Evolutionary conservation across 1,140 invertebrate genomes (phyloP).

Genomic region (Eupeodes corollae): DNA sequence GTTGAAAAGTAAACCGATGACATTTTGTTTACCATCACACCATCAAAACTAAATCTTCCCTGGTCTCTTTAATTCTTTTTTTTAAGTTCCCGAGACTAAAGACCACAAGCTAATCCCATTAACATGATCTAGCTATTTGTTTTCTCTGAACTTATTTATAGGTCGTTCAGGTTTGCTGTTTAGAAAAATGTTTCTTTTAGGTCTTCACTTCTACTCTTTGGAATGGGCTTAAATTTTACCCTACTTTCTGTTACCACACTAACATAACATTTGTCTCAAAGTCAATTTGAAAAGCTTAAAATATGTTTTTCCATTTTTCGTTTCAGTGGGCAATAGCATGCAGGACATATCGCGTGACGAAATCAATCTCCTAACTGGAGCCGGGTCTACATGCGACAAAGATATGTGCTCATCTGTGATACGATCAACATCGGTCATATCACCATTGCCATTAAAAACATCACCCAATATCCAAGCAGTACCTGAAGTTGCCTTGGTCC

Average conservation of each 20-base stretch:
- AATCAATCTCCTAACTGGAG: conserved; percentile 7
- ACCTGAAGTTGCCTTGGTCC: too few relatives aligned
- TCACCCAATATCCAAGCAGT: not conserved
- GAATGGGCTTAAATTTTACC: conserved; percentile 6
- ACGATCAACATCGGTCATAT: not conserved
- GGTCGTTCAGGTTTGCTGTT: conserved; percentile 5
- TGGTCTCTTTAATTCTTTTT: too few relatives aligned
- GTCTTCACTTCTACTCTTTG: conserved; percentile 1
- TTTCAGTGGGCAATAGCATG: conserved; percentile 13
- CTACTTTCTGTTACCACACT: not conserved
- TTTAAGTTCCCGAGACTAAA: too few relatives aligned
- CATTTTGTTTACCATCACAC: too few relatives aligned
- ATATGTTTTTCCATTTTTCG: conserved; percentile 1
- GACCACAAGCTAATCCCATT: too few relatives aligned
- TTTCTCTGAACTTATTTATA: not conserved
- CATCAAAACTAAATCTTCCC: too few relatives aligned
- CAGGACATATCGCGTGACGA: conserved; percentile 12
- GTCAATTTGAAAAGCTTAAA: conserved; percentile 6
- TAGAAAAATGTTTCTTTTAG: conserved; percentile 10
- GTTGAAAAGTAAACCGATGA: too few relatives aligned
- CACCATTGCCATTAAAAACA: not conserved
- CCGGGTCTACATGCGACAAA: conserved; percentile 1
- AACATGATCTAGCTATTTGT: not conserved
- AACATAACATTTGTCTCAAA: conserved; percentile 4
- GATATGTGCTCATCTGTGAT: conserved; percentile 5